These are phyloP conservation scores for Sparidentex hasta DNA, from an alignment of 2,797 vertebrate species.

Conservation along the genomic window DNA sequence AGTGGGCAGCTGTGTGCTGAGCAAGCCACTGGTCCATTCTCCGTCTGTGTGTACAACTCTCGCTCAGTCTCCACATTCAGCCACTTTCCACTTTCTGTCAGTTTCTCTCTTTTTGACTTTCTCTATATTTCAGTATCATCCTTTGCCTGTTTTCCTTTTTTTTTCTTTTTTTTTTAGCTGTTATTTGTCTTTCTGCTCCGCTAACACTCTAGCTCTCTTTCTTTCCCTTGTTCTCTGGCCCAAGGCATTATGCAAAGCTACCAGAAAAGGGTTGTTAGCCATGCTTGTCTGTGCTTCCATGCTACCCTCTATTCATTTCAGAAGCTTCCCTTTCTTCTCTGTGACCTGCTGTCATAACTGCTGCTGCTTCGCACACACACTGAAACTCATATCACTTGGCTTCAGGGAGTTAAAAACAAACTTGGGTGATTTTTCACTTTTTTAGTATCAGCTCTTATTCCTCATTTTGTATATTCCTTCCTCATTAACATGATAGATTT, in stretches of 20 bases:
- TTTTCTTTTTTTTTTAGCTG: background rate
- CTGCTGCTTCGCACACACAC: slow-evolving; percentile 39
- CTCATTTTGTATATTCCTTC: slow-evolving; percentile 56
- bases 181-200: slow-evolving; percentile 56
- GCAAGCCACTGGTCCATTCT: slow-evolving; percentile 74
- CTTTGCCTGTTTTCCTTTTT: slow-evolving; percentile 47
- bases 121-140: slow-evolving; percentile 49
- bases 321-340: slow-evolving; percentile 72
- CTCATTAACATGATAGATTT: slow-evolving; percentile 79
- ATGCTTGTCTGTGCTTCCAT: slow-evolving; percentile 73
- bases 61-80: slow-evolving; percentile 62
- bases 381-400: slow-evolving; percentile 35
- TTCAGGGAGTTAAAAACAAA: slow-evolving; percentile 42
- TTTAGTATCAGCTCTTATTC: slow-evolving; percentile 22
- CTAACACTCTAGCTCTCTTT: slow-evolving; percentile 44
- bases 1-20: slow-evolving; percentile 82
- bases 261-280: slow-evolving; percentile 76
- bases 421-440: slow-evolving; percentile 20
- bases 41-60: slow-evolving; percentile 65
- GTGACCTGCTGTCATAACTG: slow-evolving; percentile 74
- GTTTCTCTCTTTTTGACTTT: slow-evolving; percentile 48
- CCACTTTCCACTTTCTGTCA: slow-evolving; percentile 36
- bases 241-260: slow-evolving; percentile 75
- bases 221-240: slow-evolving; percentile 54
- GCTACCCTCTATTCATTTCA: slow-evolving; percentile 73